phyloP scores from a whole-genome alignment of 2,797 vertebrate genomes.

The Chaetodon trifasciatus region DNA sequence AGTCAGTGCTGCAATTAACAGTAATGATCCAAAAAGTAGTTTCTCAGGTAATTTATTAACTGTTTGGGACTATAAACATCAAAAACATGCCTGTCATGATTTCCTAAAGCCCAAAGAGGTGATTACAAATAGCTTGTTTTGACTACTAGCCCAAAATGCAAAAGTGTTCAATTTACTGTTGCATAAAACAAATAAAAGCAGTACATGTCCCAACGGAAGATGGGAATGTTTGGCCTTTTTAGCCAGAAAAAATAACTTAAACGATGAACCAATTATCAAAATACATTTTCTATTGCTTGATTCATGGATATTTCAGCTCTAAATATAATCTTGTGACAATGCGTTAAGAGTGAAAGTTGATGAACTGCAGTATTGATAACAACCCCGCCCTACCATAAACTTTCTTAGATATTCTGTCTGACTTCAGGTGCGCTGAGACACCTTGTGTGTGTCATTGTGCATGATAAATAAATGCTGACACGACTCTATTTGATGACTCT shows the following conservation, averaged over 20 bases:
- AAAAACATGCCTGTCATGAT: not conserved
- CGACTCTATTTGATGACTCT: not conserved
- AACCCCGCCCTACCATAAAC: no score
- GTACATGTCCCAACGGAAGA: not conserved
- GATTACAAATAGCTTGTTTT: not conserved
- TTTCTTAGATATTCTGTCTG: not conserved
- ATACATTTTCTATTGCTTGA: not conserved
- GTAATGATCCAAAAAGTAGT: not conserved
- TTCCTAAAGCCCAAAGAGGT: not conserved
- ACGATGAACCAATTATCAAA: not conserved
- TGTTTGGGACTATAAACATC: not conserved
- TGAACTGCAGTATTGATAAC: not conserved
- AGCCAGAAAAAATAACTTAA: not conserved
- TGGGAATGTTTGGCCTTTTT: not conserved
- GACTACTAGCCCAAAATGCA: not conserved
- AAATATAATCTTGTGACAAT: not conserved
- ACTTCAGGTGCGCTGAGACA: not conserved
- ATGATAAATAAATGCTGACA: slow-evolving; percentile 11
- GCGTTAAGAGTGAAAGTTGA: not conserved
- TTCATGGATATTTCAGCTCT: not conserved
- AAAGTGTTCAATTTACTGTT: not conserved
- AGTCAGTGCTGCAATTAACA: not conserved
- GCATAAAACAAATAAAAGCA: not conserved
- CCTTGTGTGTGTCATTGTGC: not conserved
- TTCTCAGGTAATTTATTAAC: not conserved